Evolutionary conservation across 2,888 invertebrate genomes (phyloP).

Genomic region (Luffia ferchaultella): DNA sequence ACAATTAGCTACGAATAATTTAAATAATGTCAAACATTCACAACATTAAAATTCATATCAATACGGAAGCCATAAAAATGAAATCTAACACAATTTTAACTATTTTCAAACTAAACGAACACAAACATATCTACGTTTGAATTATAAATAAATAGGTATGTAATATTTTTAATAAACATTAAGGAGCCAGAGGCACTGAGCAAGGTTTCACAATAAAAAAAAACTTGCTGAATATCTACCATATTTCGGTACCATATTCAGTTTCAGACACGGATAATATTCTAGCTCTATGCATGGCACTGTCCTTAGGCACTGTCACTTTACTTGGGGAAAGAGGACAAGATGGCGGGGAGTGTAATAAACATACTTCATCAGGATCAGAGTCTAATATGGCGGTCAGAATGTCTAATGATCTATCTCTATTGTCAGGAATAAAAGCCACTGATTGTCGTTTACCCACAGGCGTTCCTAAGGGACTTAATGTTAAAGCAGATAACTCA

Average conservation of each 20-base stretch:
- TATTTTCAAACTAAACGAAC: no score
- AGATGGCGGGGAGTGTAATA: constrained; percentile 49
- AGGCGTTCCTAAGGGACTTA: constrained; percentile 53
- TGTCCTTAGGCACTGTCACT: constrained; percentile 70
- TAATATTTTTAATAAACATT: no score
- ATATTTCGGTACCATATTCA: constrained; percentile 77
- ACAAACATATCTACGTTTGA: no score
- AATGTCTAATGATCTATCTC: constrained; percentile 47
- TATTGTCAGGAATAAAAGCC: constrained; percentile 40
- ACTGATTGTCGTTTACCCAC: constrained; percentile 47
- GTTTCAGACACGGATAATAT: constrained; percentile 70
- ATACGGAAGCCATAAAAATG: no score
- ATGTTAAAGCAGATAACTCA: constrained; percentile 43
- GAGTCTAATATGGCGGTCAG: constrained; percentile 56
- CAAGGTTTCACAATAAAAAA: no score
- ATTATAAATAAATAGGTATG: no score
- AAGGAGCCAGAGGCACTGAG: no score
- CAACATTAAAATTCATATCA: no score
- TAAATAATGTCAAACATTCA: no score
- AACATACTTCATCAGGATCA: constrained; percentile 48
- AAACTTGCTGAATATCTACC: no score
- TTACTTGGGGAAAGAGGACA: constrained; percentile 62
- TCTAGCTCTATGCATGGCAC: constrained; percentile 69
- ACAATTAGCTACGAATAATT: no score
- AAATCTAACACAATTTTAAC: no score